Conservation (phyloP, 2,113 vertebrate species). For the Oryzias melastigma region DNA sequence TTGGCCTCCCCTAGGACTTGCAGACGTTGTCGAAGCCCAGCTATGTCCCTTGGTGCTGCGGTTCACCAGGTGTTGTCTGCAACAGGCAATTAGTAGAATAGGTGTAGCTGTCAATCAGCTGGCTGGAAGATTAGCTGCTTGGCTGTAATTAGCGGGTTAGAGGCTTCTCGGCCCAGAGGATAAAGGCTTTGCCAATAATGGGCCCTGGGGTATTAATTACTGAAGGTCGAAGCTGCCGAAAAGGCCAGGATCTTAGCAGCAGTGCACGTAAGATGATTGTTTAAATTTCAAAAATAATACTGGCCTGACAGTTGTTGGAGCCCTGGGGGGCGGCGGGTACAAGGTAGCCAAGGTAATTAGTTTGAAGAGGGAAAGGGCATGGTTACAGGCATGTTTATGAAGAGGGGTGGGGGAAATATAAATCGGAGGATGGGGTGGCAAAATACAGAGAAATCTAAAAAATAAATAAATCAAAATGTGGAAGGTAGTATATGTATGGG, state of each 20-base stretch:
- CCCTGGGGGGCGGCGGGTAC: conserved; percentile 77
- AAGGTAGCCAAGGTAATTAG: conserved; percentile 84
- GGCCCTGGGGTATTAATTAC: conserved; percentile 86
- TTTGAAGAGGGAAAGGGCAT: conserved; percentile 85
- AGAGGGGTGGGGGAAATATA: conserved; percentile 53
- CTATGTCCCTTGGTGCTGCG: conserved; percentile 71
- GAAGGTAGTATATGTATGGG: background rate
- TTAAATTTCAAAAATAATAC: conserved; percentile 88
- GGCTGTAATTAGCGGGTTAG: conserved; percentile 84
- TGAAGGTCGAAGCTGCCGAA: conserved; percentile 85
- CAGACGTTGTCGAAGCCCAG: conserved; percentile 72
- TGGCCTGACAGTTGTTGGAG: conserved; percentile 83
- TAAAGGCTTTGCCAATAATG: conserved; percentile 86
- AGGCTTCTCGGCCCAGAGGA: conserved; percentile 82
- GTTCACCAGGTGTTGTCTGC: conserved; percentile 87
- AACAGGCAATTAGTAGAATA: conserved; percentile 86
- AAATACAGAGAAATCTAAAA: conserved; percentile 3
- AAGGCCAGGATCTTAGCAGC: conserved; percentile 85
- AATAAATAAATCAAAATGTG: background rate
- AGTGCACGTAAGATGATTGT: conserved; percentile 83
- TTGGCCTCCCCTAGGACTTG: conserved; percentile 72
- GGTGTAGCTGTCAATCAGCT: conserved; percentile 83
- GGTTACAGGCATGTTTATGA: conserved; percentile 80
- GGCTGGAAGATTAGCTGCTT: conserved; percentile 81
- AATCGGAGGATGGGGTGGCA: conserved; percentile 9